Conservation (phyloP, 2,113 vertebrate genomes). For the Anhinga anhinga region DNA sequence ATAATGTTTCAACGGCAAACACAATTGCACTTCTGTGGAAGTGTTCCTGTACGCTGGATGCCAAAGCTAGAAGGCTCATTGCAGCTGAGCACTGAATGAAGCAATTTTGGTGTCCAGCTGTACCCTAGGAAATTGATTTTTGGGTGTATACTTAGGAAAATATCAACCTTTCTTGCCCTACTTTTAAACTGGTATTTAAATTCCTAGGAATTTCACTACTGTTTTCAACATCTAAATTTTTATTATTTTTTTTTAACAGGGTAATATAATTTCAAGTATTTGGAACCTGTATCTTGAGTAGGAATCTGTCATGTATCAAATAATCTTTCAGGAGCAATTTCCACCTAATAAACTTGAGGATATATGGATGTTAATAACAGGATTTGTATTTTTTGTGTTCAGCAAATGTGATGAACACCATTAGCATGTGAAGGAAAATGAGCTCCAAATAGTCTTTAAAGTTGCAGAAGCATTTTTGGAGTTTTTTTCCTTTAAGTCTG, state of each 20-base stretch:
- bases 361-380: not conserved
- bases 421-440: not conserved
- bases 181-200: not conserved
- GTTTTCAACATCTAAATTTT: not conserved
- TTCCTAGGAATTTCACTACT: not conserved
- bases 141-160: not conserved
- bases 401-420: not conserved
- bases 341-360: not conserved
- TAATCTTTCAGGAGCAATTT: not conserved
- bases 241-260: not conserved
- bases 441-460: not conserved
- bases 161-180: not conserved
- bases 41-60: not conserved
- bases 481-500: not conserved
- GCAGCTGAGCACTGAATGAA: not conserved
- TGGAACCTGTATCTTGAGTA: not conserved
- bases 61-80: not conserved
- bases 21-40: not conserved
- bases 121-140: not conserved
- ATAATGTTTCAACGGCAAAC: not conserved
- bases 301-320: not conserved
- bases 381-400: not conserved
- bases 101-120: not conserved
- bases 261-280: not conserved
- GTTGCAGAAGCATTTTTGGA: not conserved